Conservation (phyloP, 2,797 vertebrate genomes). For the Arnoldichthys spilopterus region DNA sequence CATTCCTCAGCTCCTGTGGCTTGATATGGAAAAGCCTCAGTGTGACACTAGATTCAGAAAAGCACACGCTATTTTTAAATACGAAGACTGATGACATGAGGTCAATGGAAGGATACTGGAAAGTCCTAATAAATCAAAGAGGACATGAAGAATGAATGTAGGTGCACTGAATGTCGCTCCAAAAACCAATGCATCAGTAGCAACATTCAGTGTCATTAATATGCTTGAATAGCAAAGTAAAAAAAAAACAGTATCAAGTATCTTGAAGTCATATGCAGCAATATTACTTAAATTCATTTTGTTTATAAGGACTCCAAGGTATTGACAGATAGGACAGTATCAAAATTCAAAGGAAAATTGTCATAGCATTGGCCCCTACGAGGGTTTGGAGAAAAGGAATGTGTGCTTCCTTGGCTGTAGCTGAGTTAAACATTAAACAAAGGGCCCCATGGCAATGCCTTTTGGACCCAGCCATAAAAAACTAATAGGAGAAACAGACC, state of each 20-base stretch:
- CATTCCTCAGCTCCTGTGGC: constrained; percentile 19
- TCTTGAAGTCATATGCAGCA: constrained; percentile 25
- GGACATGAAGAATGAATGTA: background rate
- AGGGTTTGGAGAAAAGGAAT: constrained; percentile 53
- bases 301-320: constrained; percentile 22
- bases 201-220: constrained; percentile 11
- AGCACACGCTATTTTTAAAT: constrained; percentile 24
- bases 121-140: constrained; percentile 30
- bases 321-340: constrained; percentile 25
- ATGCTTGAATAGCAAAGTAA: background rate
- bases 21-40: constrained; percentile 46
- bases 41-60: constrained; percentile 29
- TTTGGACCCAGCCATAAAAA: constrained; percentile 64
- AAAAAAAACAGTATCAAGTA: constrained; percentile 4
- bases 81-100: background rate
- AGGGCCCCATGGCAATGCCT: constrained; percentile 56
- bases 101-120: constrained; percentile 14
- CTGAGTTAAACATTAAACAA: constrained; percentile 62
- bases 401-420: constrained; percentile 43
- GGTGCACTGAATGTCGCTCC: too few species aligned
- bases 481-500: constrained; percentile 66
- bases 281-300: constrained; percentile 26
- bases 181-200: constrained; percentile 1
- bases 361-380: constrained; percentile 27
- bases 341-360: constrained; percentile 44